Evolutionary conservation across 2,888 invertebrate species (phyloP), one percentile per base, ranked within the genome.

Genomic region (Tetramorium bicarinatum): DNA sequence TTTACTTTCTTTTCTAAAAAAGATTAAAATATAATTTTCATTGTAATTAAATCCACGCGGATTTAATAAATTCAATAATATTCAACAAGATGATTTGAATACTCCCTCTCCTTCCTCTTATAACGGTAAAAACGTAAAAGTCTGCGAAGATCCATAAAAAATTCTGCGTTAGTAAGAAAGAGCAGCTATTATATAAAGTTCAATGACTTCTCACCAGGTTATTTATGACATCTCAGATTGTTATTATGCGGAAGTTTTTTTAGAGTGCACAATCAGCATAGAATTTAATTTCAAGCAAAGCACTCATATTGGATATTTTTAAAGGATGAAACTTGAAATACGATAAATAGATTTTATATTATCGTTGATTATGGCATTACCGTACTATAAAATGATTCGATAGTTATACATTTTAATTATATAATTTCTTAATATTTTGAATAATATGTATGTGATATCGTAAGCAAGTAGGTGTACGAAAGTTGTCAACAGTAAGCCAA

Each of bases 201-300:
- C 15, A 59, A 59, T 18, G 61, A 75, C 34, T 38, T 74, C 59
- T 47, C 47, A 72, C 56, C 79, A 80, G 75, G 76, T 9, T 21
- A 8, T 75, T 74, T 75, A 49, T 47, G 59, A 80, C 47, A 59
- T 74, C 13, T 74, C 47, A 47, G 9, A 47, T 74, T 79, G 7
- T 52, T 66, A 47, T 79, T 74, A 79, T 25, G 74, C 18, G 18
- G 59, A 80, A 74, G 13, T 74, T 74, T 80, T 47, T 13, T 72
- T 47, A 67, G 21, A 59, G 47, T 59, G 59, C 75, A 75, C 59
- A 61, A 52, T 44, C 21, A 79, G 66, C 59, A 13, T 47, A 83
- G 44, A 71, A 38, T 83, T 82, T 76, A 54, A 64, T 61, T 44
- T 62, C 54, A 83, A 80, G 83, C 83, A 71, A 83, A 83, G 81